A percentile compares a stretch with the other conserved stretches of the same genome.
These are phyloP conservation scores for Dolichoris vasculosae DNA, from an alignment of 1,140 invertebrate species.

Conservation along the genomic window DNA sequence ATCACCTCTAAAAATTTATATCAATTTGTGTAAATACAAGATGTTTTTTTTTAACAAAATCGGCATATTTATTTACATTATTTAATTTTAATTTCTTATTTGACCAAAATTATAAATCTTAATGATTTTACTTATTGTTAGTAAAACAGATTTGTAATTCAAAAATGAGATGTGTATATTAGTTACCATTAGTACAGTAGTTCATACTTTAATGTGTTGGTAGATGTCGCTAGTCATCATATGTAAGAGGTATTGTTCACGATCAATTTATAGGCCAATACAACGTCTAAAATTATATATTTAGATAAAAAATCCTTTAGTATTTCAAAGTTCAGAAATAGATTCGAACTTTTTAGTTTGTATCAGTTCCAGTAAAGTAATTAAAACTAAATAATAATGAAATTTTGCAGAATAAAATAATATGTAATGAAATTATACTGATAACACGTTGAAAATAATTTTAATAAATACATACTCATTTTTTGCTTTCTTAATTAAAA, in stretches of 20 bases:
- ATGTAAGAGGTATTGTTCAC: neutral
- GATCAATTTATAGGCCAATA: neutral
- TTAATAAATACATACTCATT: neutral
- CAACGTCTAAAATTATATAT: neutral
- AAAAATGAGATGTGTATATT: neutral
- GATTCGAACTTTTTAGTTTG: neutral
- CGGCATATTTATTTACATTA: slow-evolving; percentile 5
- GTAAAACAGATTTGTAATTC: slow-evolving; percentile 32
- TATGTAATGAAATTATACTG: neutral
- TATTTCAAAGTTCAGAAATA: neutral
- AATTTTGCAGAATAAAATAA: neutral
- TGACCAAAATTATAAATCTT: neutral
- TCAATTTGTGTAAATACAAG: slow-evolving; percentile 40
- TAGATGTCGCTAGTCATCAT: slow-evolving; percentile 38
- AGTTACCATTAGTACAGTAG: slow-evolving; percentile 7
- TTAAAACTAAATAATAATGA: neutral
- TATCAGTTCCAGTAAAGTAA: neutral
- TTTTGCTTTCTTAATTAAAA: neutral
- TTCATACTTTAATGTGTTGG: neutral
- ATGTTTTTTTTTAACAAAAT: slow-evolving; percentile 37
- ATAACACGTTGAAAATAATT: neutral
- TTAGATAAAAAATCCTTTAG: neutral
- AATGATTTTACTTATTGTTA: slow-evolving; percentile 2
- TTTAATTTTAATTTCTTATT: neutral
- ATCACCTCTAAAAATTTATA: slow-evolving; percentile 19